Conservation (phyloP, 2,797 vertebrate genomes). For the Cossypha polioptera region DNA sequence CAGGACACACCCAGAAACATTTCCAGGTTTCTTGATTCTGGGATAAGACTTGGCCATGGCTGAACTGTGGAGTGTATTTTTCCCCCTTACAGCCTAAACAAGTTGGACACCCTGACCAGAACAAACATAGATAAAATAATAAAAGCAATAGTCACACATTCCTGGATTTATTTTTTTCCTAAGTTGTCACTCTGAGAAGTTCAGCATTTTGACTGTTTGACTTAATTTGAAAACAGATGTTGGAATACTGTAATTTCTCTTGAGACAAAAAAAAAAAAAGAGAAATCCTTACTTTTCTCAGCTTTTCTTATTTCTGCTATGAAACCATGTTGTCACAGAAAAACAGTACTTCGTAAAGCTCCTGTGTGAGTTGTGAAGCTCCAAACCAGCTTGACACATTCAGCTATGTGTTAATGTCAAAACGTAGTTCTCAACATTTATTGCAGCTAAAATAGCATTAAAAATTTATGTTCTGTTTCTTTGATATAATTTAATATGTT, state of each 20-base stretch:
- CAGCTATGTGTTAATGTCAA: not conserved
- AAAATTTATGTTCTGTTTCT: not conserved
- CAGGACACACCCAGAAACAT: not conserved
- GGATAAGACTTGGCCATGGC: not conserved
- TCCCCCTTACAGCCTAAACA: not conserved
- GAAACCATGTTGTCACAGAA: not conserved
- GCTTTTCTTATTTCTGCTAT: conserved; percentile 12
- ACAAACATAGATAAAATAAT: not conserved
- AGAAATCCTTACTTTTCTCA: conserved; percentile 9
- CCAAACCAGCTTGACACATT: not conserved
- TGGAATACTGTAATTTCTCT: conserved; percentile 36
- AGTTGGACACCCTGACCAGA: not conserved
- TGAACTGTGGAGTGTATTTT: not conserved
- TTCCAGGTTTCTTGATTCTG: not conserved
- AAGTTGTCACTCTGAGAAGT: not conserved
- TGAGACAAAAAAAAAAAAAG: not conserved
- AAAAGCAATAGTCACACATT: not conserved
- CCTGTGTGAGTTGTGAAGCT: not conserved
- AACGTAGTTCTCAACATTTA: not conserved
- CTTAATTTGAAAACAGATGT: conserved; percentile 58
- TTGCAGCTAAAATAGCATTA: not conserved
- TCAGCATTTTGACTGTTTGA: conserved; percentile 22
- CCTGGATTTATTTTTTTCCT: not conserved
- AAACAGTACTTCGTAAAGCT: not conserved
- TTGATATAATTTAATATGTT: not conserved